phyloP scores from a whole-genome alignment of 1,140 invertebrate species.

The Diorhabda carinulata region DNA sequence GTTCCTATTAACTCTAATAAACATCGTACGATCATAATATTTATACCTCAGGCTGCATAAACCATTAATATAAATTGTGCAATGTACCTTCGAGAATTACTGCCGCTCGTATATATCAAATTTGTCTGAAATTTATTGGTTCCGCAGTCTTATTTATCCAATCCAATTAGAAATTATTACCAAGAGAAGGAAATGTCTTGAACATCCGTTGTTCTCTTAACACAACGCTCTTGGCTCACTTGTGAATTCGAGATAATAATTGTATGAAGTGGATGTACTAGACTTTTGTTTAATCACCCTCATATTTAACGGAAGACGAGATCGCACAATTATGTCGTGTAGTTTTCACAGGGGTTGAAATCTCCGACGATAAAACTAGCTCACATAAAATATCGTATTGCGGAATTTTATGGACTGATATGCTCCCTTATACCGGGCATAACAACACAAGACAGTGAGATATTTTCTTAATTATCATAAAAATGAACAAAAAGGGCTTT shows the following conservation, averaged over 20 bases:
- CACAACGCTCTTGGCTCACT: neutral
- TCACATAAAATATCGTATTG: too few relatives aligned
- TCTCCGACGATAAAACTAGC: too few relatives aligned
- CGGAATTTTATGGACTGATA: too few relatives aligned
- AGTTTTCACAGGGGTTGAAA: too few relatives aligned
- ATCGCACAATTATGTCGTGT: too few relatives aligned
- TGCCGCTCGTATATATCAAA: neutral
- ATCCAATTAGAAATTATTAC: constrained; percentile 1
- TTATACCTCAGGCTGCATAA: neutral
- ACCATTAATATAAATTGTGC: neutral
- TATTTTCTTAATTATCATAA: too few relatives aligned
- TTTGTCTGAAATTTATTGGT: neutral
- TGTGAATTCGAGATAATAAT: constrained; percentile 1
- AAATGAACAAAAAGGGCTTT: too few relatives aligned
- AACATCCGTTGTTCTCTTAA: neutral
- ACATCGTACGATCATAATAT: neutral
- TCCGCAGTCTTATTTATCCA: constrained; percentile 2
- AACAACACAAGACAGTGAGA: too few relatives aligned
- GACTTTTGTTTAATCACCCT: too few relatives aligned
- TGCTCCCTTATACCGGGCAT: too few relatives aligned
- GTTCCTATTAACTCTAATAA: too few relatives aligned
- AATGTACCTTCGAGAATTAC: neutral
- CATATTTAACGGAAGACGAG: too few relatives aligned
- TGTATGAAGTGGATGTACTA: neutral
- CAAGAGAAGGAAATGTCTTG: neutral